phyloP scores from a whole-genome alignment of 1,140 invertebrate species.

The Carcinoscorpius rotundicauda region DNA sequence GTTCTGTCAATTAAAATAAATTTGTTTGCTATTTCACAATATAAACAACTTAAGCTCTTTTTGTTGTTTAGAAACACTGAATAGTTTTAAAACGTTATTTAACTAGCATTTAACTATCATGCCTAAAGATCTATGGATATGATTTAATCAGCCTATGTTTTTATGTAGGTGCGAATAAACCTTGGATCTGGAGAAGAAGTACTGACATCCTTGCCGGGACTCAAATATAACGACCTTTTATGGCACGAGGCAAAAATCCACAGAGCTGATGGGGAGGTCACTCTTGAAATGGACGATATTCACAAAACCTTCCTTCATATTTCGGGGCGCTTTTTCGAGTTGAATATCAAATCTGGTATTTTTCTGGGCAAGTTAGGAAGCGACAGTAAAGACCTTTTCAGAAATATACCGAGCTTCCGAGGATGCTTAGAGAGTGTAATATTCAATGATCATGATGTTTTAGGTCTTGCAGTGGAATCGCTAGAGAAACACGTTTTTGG shows the following conservation, averaged over 20 bases:
- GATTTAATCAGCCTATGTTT: conserved; percentile 16
- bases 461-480: too few species aligned
- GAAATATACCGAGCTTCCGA: conserved; percentile 72
- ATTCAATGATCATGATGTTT: conserved; percentile 70
- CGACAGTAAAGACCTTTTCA: conserved; percentile 69
- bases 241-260: conserved; percentile 81
- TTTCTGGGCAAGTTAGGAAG: conserved; percentile 78
- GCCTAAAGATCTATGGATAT: neutral
- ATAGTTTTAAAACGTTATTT: too few species aligned
- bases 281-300: conserved; percentile 58
- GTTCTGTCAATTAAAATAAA: too few species aligned
- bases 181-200: conserved; percentile 73
- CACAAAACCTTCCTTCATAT: conserved; percentile 51
- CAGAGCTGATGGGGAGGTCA: conserved; percentile 64
- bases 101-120: too few species aligned
- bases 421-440: conserved; percentile 79
- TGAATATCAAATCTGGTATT: conserved; percentile 85
- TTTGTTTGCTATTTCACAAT: too few species aligned
- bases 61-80: too few species aligned
- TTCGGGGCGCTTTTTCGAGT: conserved; percentile 65
- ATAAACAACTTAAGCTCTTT: too few species aligned
- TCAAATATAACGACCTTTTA: conserved; percentile 69
- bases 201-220: conserved; percentile 56
- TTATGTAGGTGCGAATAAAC: conserved; percentile 61
- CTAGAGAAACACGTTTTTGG: conserved; percentile 32